Conservation (phyloP, 2,888 invertebrate genomes). For the Lasioglossum calceatum region DNA sequence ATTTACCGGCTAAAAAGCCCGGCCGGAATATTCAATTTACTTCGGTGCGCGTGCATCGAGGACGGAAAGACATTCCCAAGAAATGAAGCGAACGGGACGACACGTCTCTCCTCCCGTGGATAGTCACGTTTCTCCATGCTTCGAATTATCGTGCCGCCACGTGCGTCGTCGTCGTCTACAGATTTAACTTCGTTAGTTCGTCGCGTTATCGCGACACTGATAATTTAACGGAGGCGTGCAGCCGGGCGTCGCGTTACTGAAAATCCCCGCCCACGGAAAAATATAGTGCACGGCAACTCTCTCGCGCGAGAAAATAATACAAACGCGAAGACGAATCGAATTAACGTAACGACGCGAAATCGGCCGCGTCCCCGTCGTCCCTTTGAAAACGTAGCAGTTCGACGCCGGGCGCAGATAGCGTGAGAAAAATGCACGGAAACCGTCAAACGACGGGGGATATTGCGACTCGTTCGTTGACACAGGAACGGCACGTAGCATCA, state of each 20-base stretch:
- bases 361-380: neutral
- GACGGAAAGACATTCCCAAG: constrained; percentile 15
- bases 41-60: constrained; percentile 4
- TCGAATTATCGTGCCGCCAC: constrained; percentile 24
- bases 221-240: neutral
- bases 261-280: neutral
- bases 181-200: constrained; percentile 28
- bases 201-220: constrained; percentile 18
- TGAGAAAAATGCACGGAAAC: neutral
- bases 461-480: constrained; percentile 32
- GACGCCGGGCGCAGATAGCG: neutral
- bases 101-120: neutral
- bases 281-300: neutral
- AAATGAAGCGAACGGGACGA: constrained; percentile 4
- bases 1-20: constrained; percentile 23
- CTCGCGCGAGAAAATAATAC: neutral
- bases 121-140: constrained; percentile 11
- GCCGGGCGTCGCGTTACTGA: neutral
- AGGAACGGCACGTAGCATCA: constrained; percentile 19
- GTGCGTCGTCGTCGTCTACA: neutral
- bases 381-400: neutral
- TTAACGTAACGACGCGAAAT: constrained; percentile 12
- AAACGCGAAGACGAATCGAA: neutral
- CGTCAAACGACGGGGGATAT: constrained; percentile 22
- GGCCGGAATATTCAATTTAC: constrained; percentile 36